phyloP scores from a whole-genome alignment of 2,888 invertebrate genomes.

The Hedychridium roseum region DNA sequence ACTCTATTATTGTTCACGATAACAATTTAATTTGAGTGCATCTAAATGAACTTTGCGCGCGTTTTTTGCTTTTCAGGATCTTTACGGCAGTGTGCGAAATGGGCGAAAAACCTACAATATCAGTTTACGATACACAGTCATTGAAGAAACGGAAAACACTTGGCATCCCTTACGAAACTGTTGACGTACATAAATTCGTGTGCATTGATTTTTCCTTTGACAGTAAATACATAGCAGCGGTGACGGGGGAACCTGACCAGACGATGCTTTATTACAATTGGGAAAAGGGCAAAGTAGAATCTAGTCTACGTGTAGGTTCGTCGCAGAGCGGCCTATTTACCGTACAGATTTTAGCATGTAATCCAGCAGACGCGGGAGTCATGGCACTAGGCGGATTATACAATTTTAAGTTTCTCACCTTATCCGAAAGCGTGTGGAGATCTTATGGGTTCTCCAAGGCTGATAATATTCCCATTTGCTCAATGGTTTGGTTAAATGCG shows the following conservation, averaged over 20 bases:
- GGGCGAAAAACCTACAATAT: slow-evolving; percentile 72
- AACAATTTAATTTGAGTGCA: too few species aligned
- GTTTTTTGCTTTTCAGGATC: slow-evolving; percentile 67
- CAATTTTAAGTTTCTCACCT: slow-evolving; percentile 78
- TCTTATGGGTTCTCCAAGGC: slow-evolving; percentile 86
- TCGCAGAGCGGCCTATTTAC: slow-evolving; percentile 75
- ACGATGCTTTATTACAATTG: slow-evolving; percentile 81
- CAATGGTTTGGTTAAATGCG: slow-evolving; percentile 82
- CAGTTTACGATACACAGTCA: slow-evolving; percentile 76
- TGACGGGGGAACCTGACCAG: slow-evolving; percentile 87
- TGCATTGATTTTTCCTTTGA: slow-evolving; percentile 83
- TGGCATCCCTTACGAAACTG: slow-evolving; percentile 70
- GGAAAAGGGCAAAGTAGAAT: slow-evolving; percentile 84
- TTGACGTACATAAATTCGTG: slow-evolving; percentile 71
- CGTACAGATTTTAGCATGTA: slow-evolving; percentile 75
- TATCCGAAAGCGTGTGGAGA: slow-evolving; percentile 80
- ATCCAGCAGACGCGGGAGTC: slow-evolving; percentile 80
- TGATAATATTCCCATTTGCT: slow-evolving; percentile 77
- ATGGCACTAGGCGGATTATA: slow-evolving; percentile 73
- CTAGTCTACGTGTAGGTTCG: slow-evolving; percentile 76
- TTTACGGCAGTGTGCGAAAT: slow-evolving; percentile 72
- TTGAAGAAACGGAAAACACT: slow-evolving; percentile 75
- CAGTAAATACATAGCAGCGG: slow-evolving; percentile 79
- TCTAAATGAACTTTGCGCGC: too few species aligned
- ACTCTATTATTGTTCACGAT: too few species aligned